These are phyloP conservation scores for Telmatochromis brichardi DNA, from an alignment of 2,113 vertebrate species.

Conservation along the genomic window DNA sequence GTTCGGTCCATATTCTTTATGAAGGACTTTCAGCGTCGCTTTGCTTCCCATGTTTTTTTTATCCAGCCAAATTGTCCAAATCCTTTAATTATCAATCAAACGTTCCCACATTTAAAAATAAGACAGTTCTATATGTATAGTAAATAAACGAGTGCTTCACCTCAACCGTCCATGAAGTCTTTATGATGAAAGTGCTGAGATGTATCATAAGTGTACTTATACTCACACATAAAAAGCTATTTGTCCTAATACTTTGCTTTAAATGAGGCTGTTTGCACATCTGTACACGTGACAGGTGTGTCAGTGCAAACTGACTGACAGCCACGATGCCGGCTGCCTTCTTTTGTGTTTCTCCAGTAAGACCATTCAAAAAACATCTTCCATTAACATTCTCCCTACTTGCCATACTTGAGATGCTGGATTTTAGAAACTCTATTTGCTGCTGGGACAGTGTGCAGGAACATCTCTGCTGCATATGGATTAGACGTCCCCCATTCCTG, in stretches of 20 bases:
- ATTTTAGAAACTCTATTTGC: neutral
- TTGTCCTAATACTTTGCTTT: neutral
- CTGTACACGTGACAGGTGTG: conserved; percentile 18
- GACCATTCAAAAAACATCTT: conserved; percentile 38
- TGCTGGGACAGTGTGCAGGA: neutral
- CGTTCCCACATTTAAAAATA: neutral
- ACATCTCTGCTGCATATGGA: neutral
- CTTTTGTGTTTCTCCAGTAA: conserved; percentile 25
- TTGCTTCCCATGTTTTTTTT: neutral
- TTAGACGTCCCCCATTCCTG: neutral
- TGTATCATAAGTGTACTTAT: neutral
- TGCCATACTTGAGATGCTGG: neutral
- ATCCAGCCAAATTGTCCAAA: neutral
- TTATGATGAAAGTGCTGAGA: neutral
- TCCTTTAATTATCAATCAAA: neutral
- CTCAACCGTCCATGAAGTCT: neutral
- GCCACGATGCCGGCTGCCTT: neutral
- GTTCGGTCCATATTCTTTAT: neutral
- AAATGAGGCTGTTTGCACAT: conserved; percentile 38
- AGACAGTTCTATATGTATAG: neutral
- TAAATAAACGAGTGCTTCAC: neutral
- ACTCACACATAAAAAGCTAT: neutral
- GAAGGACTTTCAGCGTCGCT: neutral
- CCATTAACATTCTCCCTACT: conserved; percentile 27
- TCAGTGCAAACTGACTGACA: neutral